Evolutionary conservation across 2,888 invertebrate species (phyloP), one percentile per base, ranked within the genome.

Genomic region (Athrips mouffetella): DNA sequence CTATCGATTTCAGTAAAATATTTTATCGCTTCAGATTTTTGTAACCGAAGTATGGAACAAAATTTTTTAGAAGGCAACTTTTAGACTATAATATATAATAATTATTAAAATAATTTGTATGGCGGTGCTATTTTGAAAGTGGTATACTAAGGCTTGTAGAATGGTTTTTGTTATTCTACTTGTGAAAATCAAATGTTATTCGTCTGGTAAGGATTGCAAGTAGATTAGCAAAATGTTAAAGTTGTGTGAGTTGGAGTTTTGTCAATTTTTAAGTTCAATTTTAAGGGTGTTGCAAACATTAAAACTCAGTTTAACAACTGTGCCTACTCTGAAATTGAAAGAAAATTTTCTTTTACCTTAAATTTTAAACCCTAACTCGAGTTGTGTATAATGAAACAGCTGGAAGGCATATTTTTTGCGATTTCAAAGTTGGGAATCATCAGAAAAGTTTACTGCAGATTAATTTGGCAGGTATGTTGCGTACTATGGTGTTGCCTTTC

Each of bases 121-220:
- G 82, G 82, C 71, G 86, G 86, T 87, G 86, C 86, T 87, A 87
- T 85, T 80, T 76, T 78, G 73, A 76, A 76, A 15, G 69, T 58
- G 76, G 71, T 83, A 76, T 78, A 80, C 63, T 80, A 75, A 75
- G 70, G 68, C 68, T 66, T 66, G 68, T 71, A 67, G 66, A 64
- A 64, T 65, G 60, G 63, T 60, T 16, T 70, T 74, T 67, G 73
- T 60, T 57, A 64, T 68, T 73, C 67, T 63, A 68, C 73, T 74
- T 69, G 67, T 73, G 10, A 6, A 10, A 27, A 27, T 3, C 10
- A 10, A 10, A 41, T 15, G 11, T 11, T 23, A 1, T 21, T 6
- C 4, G 18, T 10, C 18, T 5, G n/a, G 10, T 21, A 21, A 39
- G 5, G 45, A 39, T 39, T 31, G 40, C 25, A 40, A 45, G 27